Conservation (phyloP, 2,113 vertebrate genomes). For the Pygoscelis adeliae region DNA sequence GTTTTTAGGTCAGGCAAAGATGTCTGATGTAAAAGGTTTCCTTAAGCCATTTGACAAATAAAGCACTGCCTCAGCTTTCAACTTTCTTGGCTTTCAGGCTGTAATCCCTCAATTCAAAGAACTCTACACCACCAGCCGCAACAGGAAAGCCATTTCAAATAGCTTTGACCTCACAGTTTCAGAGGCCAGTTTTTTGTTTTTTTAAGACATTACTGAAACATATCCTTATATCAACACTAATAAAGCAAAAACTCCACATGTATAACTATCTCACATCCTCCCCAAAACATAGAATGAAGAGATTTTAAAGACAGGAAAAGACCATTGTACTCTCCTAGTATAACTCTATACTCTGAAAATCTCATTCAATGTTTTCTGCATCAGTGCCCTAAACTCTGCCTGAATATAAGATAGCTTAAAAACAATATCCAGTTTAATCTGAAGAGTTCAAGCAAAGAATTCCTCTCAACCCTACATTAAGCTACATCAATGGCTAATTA, state of each 20-base stretch:
- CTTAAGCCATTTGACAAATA: background rate
- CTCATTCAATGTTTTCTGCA: constrained; percentile 2
- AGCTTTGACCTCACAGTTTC: background rate
- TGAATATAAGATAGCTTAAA: background rate
- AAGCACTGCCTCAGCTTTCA: background rate
- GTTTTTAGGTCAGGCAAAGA: background rate
- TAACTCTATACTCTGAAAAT: background rate
- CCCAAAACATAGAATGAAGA: background rate
- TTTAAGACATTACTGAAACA: background rate
- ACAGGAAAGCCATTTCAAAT: background rate
- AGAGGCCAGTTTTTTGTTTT: background rate
- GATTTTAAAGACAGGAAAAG: background rate
- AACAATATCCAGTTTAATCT: constrained; percentile 6
- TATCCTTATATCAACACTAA: background rate
- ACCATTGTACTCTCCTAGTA: background rate
- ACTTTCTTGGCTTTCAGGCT: background rate
- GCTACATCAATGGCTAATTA: constrained; percentile 21
- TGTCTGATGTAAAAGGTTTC: background rate
- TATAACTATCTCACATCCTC: background rate
- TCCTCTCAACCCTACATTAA: background rate
- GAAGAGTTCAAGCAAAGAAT: constrained; percentile 32
- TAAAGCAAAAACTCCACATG: background rate
- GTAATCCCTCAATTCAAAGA: background rate
- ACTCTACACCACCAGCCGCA: background rate
- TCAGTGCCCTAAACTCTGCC: background rate